These are phyloP conservation scores for Rhynchotus rufescens DNA, from an alignment of 2,797 vertebrate genomes.

Conservation along the genomic window DNA sequence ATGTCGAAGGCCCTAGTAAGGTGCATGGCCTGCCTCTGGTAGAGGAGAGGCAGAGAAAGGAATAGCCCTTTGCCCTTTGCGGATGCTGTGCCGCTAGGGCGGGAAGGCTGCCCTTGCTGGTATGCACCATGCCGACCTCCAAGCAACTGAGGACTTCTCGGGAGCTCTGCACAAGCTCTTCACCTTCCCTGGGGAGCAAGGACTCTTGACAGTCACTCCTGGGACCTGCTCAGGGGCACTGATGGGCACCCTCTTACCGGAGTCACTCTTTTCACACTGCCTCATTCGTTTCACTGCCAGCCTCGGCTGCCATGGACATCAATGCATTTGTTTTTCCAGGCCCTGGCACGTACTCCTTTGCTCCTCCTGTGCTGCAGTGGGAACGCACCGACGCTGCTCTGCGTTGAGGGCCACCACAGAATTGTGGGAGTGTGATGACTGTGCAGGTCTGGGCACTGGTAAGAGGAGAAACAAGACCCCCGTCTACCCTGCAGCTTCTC, in stretches of 20 bases:
- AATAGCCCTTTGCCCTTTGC: neutral
- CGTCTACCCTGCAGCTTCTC: neutral
- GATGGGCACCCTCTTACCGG: neutral
- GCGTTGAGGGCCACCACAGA: neutral
- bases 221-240: neutral
- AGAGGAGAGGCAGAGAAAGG: neutral
- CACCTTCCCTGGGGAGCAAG: neutral
- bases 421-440: neutral
- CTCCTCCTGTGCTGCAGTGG: neutral
- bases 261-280: neutral
- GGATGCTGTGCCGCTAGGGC: neutral
- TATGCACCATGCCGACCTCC: neutral
- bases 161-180: neutral
- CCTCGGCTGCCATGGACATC: neutral
- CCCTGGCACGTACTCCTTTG: neutral
- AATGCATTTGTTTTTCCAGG: neutral
- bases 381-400: neutral
- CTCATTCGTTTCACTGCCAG: neutral
- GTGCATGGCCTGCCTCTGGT: neutral
- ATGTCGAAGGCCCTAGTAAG: neutral
- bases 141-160: neutral
- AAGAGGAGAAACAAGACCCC: neutral
- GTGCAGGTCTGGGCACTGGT: neutral
- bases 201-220: neutral
- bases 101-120: neutral